Percentiles rank a stretch among this genome's conserved stretches.
phyloP scores from a whole-genome alignment of 35 echinoderm and acorn worm genomes.

The Apostichopus parvimensis region DNA sequence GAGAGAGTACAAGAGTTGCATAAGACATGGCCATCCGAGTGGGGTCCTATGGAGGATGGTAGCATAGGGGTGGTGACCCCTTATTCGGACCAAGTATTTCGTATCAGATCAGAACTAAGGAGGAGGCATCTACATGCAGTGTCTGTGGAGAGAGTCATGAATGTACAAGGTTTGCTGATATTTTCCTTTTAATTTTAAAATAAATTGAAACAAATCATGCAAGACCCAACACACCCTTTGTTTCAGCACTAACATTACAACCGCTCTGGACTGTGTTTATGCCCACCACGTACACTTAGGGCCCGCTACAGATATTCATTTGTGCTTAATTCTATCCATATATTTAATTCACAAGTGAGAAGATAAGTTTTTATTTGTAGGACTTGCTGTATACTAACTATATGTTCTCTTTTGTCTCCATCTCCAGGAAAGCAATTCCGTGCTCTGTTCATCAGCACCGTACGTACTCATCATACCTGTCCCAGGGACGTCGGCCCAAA shows the following conservation, averaged over 20 bases:
- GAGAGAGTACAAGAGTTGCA: slow-evolving; percentile 87
- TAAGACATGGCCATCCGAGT: slow-evolving; percentile 84
- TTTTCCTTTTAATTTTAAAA: too few species aligned
- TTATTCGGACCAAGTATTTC: slow-evolving; percentile 94
- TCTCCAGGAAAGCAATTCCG: slow-evolving; percentile 94
- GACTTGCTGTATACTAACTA: too few species aligned
- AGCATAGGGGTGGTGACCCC: slow-evolving; percentile 95
- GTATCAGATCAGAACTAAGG: slow-evolving; percentile 93
- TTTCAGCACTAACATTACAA: too few species aligned
- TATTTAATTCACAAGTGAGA: too few species aligned
- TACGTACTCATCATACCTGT: slow-evolving; percentile 91
- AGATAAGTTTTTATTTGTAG: too few species aligned
- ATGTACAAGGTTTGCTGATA: slow-evolving; percentile 83
- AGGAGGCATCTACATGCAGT: slow-evolving; percentile 73
- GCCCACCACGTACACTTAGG: too few species aligned
- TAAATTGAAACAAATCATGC: too few species aligned
- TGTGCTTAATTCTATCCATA: too few species aligned
- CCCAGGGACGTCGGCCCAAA: slow-evolving; percentile 43
- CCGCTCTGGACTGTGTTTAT: too few species aligned
- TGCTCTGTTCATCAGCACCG: slow-evolving; percentile 96
- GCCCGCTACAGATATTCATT: too few species aligned
- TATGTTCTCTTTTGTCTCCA: too few species aligned
- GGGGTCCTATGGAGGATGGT: slow-evolving; percentile 83
- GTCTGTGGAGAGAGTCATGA: slow-evolving; percentile 95
- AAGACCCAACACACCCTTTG: too few species aligned